Evolutionary conservation across 1,140 invertebrate species (phyloP), one percentile per base, ranked within the genome.

Genomic region (Brachionus sp.): DNA sequence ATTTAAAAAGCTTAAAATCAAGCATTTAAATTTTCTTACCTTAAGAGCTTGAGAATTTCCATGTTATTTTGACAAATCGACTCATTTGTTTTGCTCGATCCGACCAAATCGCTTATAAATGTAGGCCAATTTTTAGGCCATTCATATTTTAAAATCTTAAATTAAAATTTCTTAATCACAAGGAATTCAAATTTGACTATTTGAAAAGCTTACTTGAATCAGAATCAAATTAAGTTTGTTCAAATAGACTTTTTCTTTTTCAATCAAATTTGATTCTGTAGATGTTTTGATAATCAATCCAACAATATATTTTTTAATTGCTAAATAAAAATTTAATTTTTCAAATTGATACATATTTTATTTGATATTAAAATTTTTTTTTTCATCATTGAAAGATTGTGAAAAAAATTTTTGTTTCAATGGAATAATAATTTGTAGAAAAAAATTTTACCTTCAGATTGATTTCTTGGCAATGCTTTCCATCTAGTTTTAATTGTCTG

Each of bases 1-100:
- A 77, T 46, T 7, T 0, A 19, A 29, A 78, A 16, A 16, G 29
- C 12, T 78, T 6, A 78, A 29, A 78, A 16, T 29, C 19, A 7
- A 35, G 16, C 3, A 57, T 33, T n/a, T 46, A 12, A 10, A 50
- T 50, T 23, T 50, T n/a, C n/a, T 25, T 77, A 78, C 75, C 75
- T 78, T 1, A 99, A 90, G 82, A 99, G 91, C 89, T 98, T 98
- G 78, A 99, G 90, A 86, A 99, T 99, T 16, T 93, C 93, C 96
- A 99, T 98, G 87, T 99, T 99, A 88, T 99, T 99, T 90, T 98
- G 96, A 91, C 98, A 99, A 9, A 99, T 91, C 86, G 94, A 95
- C 89, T 99, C 97, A 88, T 98, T 98, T 10, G 96, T 98, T 90
- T 98, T 98, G 87, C 95, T 97, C 13, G 97, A 95, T 50, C 97